phyloP scores from a whole-genome alignment of 2,797 vertebrate genomes.

The Microtus agrestis region DNA sequence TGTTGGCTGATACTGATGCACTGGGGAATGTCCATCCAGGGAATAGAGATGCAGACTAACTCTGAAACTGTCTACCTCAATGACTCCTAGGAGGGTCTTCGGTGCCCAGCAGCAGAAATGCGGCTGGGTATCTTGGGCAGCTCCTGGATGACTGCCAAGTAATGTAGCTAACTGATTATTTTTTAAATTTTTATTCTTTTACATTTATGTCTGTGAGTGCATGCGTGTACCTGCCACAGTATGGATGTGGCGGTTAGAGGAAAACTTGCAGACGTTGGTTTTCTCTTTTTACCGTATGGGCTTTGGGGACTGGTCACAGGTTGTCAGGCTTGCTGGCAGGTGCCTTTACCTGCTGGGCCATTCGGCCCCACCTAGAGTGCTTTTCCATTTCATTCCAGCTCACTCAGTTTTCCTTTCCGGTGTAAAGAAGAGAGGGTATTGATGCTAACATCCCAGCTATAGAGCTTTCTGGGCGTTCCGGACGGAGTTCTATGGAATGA shows the following conservation, averaged over 20 bases:
- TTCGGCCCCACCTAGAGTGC: too few species aligned
- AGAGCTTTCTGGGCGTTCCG: background rate
- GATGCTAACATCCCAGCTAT: too few species aligned
- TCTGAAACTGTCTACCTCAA: background rate
- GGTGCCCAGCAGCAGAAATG: background rate
- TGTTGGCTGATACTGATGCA: background rate
- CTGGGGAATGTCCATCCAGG: background rate
- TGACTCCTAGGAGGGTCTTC: background rate
- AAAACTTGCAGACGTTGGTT: background rate
- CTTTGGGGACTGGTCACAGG: background rate
- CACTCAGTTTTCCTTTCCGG: background rate
- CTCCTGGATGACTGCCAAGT: background rate
- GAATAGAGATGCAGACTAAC: background rate
- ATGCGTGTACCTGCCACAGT: too few species aligned
- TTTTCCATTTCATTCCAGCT: background rate
- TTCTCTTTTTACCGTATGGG: background rate
- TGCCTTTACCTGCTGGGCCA: background rate
- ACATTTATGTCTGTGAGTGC: background rate
- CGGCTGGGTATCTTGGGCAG: background rate
- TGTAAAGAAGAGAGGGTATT: background rate
- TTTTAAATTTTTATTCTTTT: background rate
- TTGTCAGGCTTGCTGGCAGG: background rate
- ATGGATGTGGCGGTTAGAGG: background rate
- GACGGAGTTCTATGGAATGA: background rate
- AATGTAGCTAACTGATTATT: background rate